Conservation (phyloP, 2,113 vertebrate species). For the Camelus bactrianus region DNA sequence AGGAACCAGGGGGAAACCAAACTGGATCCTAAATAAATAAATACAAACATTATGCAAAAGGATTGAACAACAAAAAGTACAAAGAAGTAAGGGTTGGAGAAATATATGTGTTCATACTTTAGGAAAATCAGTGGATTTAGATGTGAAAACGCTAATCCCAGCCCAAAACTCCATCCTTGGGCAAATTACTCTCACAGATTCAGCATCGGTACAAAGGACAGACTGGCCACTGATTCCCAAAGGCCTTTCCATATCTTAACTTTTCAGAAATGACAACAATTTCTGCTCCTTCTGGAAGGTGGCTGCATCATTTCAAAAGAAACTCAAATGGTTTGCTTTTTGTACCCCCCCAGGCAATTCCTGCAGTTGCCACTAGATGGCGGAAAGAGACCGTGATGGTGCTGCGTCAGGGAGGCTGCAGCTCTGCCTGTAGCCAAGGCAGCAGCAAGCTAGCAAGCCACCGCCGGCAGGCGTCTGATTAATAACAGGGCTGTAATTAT, state of each 20-base stretch:
- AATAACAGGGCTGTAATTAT: conserved; percentile 82
- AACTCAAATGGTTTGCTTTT: not conserved
- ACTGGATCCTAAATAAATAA: not conserved
- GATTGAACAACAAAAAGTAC: not conserved
- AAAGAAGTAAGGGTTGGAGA: not conserved
- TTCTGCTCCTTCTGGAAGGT: conserved; percentile 12
- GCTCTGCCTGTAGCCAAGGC: not conserved
- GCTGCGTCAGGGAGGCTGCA: rapidly evolving
- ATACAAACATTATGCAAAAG: not conserved
- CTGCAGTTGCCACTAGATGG: conserved; percentile 61
- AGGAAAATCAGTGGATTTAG: not conserved
- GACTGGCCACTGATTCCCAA: not conserved
- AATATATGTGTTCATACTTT: not conserved
- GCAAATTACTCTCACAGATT: not conserved
- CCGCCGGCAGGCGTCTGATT: conserved; percentile 75
- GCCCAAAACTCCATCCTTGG: not conserved
- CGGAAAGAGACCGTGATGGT: not conserved
- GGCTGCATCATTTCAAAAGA: not conserved
- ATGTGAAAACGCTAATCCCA: not conserved
- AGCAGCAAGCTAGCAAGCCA: conserved; percentile 50
- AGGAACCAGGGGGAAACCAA: not conserved
- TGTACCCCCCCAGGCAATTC: not conserved
- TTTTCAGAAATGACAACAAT: not conserved
- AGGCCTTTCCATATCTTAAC: not conserved
- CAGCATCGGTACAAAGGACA: not conserved